These are phyloP conservation scores for Schizopygopsis malacanthus DNA, from an alignment of 2,797 vertebrate species.

Conservation along the genomic window DNA sequence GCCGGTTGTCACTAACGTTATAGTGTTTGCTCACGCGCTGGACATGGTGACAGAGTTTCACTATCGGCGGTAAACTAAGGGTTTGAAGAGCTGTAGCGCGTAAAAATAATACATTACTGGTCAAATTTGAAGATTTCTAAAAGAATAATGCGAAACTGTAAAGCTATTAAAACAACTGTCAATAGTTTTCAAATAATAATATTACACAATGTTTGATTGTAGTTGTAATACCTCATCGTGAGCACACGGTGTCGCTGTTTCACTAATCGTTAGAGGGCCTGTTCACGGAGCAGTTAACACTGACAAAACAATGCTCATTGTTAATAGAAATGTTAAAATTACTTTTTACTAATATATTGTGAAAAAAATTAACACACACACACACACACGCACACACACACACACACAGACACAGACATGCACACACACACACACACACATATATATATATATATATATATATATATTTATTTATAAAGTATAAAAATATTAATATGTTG, in stretches of 20 bases:
- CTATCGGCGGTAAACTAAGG: neutral
- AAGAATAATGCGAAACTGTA: neutral
- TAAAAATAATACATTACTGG: neutral
- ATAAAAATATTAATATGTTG: neutral
- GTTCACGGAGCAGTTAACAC: neutral
- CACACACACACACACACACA: too few species aligned
- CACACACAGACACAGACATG: too few species aligned
- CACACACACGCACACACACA: too few species aligned
- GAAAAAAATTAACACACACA: too few species aligned
- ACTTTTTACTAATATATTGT: neutral
- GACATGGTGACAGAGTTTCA: neutral
- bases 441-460: too few species aligned
- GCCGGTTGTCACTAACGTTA: neutral
- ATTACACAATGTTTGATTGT: neutral
- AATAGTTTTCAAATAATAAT: neutral
- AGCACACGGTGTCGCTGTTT: constrained; percentile 30
- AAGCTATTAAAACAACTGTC: neutral
- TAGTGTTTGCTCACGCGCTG: constrained; percentile 18
- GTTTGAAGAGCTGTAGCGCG: neutral
- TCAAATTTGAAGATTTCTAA: neutral
- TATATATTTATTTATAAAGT: neutral
- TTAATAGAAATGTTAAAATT: neutral
- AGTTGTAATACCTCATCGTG: neutral
- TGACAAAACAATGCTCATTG: neutral
- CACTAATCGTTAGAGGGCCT: neutral